Percentiles rank a stretch among this genome's conserved stretches.
Evolutionary conservation across 2,888 invertebrate genomes (phyloP).

Genomic region (Psylliodes chrysocephalus): DNA sequence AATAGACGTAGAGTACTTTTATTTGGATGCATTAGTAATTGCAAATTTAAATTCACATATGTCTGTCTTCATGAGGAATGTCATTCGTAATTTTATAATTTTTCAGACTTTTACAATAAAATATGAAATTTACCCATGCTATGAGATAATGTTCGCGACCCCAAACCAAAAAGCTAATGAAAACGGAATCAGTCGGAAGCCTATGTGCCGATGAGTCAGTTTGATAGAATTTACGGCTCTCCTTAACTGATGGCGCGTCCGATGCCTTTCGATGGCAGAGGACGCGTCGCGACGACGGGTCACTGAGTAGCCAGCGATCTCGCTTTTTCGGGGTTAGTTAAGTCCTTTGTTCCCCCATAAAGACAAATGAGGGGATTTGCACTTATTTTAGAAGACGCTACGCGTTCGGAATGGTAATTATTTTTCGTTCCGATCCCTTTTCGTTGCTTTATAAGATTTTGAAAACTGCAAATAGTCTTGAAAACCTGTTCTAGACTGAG

Average conservation of each 20-base stretch:
- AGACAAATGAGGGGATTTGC: constrained; percentile 64
- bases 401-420: constrained; percentile 49
- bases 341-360: constrained; percentile 61
- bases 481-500: too few relatives aligned
- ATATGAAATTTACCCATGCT: constrained; percentile 12
- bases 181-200: constrained; percentile 34
- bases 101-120: too few relatives aligned
- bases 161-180: constrained; percentile 27
- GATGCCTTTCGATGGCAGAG: constrained; percentile 51
- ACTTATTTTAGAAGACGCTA: constrained; percentile 58
- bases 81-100: too few relatives aligned
- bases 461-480: not conserved
- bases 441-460: not conserved
- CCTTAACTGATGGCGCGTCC: constrained; percentile 52
- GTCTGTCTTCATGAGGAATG: too few relatives aligned
- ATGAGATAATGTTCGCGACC: constrained; percentile 23
- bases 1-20: too few relatives aligned
- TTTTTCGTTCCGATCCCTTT: not conserved
- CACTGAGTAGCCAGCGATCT: constrained; percentile 40
- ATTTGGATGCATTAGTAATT: too few relatives aligned
- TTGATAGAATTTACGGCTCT: constrained; percentile 42
- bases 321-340: constrained; percentile 59
- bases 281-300: constrained; percentile 49
- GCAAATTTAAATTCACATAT: too few relatives aligned
- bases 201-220: constrained; percentile 45